Percentiles rank a stretch among this genome's conserved stretches.
Evolutionary conservation across 2,797 vertebrate species (phyloP).

Genomic region (Neoniphon sammara): DNA sequence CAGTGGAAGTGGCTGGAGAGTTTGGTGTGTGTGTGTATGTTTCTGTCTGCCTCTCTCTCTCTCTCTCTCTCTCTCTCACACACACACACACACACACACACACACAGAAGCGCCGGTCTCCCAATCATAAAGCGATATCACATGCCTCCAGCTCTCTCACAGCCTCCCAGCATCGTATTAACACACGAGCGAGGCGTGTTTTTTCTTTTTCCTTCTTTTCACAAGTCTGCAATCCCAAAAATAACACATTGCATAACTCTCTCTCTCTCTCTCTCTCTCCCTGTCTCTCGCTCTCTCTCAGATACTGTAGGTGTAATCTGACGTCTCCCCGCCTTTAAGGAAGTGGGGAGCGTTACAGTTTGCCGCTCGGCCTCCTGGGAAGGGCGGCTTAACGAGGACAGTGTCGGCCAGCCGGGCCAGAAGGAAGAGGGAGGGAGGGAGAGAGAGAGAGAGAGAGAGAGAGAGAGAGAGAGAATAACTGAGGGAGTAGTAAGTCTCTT

Average conservation of each 20-base stretch:
- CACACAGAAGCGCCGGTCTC: slow-evolving; percentile 9
- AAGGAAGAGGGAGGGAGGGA: not conserved
- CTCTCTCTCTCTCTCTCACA: slow-evolving; percentile 8
- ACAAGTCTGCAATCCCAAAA: slow-evolving; percentile 43
- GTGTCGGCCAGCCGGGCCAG: slow-evolving; percentile 8
- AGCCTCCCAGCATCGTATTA: slow-evolving; percentile 51
- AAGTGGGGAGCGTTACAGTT: slow-evolving; percentile 22
- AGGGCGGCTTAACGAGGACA: slow-evolving; percentile 32
- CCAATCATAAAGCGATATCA: too few relatives aligned
- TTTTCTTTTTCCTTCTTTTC: too few relatives aligned
- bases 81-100: slow-evolving; percentile 36
- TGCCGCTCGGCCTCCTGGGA: slow-evolving; percentile 9
- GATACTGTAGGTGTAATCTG: slow-evolving; percentile 1
- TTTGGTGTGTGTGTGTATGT: slow-evolving; percentile 23
- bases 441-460: not conserved
- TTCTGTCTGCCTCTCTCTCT: slow-evolving; percentile 9
- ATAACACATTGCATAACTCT: slow-evolving; percentile 60
- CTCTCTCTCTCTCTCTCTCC: slow-evolving; percentile 19
- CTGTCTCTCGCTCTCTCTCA: slow-evolving; percentile 14
- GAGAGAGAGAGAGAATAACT: too few relatives aligned
- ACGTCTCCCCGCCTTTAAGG: slow-evolving; percentile 30
- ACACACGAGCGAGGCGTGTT: slow-evolving; percentile 41
- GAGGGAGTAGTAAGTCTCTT: too few relatives aligned
- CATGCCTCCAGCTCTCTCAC: slow-evolving; percentile 13
- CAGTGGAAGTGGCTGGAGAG: slow-evolving; percentile 28